Percentiles rank a stretch among this genome's conserved stretches.
Conservation (phyloP, 1,140 invertebrate genomes). For the Drosophila varians region DNA sequence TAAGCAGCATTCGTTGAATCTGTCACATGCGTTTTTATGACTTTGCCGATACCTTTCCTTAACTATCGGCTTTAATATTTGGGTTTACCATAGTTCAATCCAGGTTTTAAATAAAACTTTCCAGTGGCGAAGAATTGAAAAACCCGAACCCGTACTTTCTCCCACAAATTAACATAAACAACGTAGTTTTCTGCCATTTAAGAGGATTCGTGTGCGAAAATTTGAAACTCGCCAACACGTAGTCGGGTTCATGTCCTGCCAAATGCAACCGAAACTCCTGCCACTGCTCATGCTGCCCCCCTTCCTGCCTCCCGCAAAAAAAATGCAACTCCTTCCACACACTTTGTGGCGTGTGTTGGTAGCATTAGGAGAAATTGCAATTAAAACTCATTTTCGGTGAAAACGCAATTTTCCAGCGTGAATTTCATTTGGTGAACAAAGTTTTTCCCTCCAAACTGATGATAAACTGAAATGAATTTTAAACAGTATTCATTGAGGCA, state of each 20-base stretch:
- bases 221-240: slow-evolving; percentile 32
- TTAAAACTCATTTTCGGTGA: slow-evolving; percentile 80
- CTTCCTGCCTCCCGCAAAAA: too few species aligned
- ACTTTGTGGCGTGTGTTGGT: slow-evolving; percentile 47
- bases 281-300: too few species aligned
- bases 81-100: slow-evolving; percentile 25
- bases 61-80: slow-evolving; percentile 18
- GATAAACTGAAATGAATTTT: slow-evolving; percentile 79
- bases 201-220: slow-evolving; percentile 52
- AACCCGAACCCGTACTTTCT: slow-evolving; percentile 33
- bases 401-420: slow-evolving; percentile 73
- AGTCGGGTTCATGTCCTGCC: slow-evolving; percentile 12
- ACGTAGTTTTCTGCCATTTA: slow-evolving; percentile 70
- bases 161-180: slow-evolving; percentile 73
- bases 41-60: background rate
- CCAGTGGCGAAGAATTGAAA: background rate
- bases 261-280: slow-evolving; percentile 7
- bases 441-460: slow-evolving; percentile 44
- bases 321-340: background rate
- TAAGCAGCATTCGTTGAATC: slow-evolving; percentile 6
- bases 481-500: slow-evolving; percentile 72
- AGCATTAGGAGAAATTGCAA: slow-evolving; percentile 79
- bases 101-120: background rate
- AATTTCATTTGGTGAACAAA: slow-evolving; percentile 70
- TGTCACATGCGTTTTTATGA: background rate